Evolutionary conservation across 2,797 vertebrate genomes (phyloP), one percentile per base, ranked within the genome.

Genomic region (Orientallactaga sibirica): DNA sequence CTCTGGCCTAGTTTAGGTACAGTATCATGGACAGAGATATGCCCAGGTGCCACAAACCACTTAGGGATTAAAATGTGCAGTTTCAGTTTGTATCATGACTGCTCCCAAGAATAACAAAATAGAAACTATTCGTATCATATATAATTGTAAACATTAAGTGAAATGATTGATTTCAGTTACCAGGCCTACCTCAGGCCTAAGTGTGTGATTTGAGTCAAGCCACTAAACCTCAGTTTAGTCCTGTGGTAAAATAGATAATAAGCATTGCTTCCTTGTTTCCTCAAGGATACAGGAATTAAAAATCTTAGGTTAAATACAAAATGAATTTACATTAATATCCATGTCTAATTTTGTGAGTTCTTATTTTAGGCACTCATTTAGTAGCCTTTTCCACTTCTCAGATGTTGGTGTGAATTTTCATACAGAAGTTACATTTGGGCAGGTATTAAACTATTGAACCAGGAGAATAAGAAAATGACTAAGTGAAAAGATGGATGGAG

Each of bases 11-110:
- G 22, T 8, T 33, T 86, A 78, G 91, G 73, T 41, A 55, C 80
- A 33, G 4, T 94, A 62, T 92, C 88, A 84, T 37, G 88, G 88
- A 81, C 41, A 70, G 52, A 91, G 73, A 78, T 16, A 20, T 58
- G 37, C 15, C 12, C 24, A 68, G 33, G 52, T 55, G 29, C 25
- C 48, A 79, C 85, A 90, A 90, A 78, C 61, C 88, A 90, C 73
- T 22, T 0, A 71, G 76, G 64, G 64, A 88, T 92, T 92, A 90
- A 94, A 94, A 86, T 82, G 85, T 64, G 25, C 80, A 93, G 68
- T 90, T 84, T 93, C 66, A 89, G n/a, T 95, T 95, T 93, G 74
- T 24, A 80, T 84, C 92, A 52, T 88, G 61, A 88, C 79, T 95
- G 62, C 19, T 82, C 67, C 74, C 25, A 33, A 91, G 48, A 94